Evolutionary conservation across 2,113 vertebrate species (phyloP).

Genomic region (Gallinago paraguaiae): DNA sequence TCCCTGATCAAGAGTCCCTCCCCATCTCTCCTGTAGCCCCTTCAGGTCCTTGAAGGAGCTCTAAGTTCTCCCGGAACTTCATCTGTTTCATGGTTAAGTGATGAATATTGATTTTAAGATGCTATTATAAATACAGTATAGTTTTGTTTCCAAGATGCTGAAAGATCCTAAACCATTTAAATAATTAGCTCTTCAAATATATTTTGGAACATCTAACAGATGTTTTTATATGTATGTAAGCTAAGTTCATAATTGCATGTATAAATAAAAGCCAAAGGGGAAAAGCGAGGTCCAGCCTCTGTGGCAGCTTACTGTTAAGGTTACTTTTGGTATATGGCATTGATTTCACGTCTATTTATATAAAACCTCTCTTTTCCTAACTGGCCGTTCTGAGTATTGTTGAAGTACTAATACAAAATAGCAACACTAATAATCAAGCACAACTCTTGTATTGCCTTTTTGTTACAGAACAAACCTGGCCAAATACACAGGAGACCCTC

Average conservation of each 20-base stretch:
- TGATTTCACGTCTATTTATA: neutral
- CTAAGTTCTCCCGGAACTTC: neutral
- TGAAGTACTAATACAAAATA: neutral
- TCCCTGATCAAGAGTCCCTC: too few relatives aligned
- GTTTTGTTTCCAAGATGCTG: neutral
- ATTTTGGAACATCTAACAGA: neutral
- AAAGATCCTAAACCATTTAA: neutral
- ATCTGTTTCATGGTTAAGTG: neutral
- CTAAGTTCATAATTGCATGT: neutral
- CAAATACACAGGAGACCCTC: constrained; percentile 81
- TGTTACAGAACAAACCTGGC: constrained; percentile 81
- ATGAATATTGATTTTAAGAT: neutral
- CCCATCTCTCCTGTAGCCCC: too few relatives aligned
- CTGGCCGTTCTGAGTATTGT: neutral
- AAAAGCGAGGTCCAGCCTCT: neutral
- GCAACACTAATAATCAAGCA: neutral
- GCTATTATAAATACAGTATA: neutral
- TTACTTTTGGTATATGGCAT: neutral
- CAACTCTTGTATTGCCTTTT: neutral
- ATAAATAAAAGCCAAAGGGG: neutral
- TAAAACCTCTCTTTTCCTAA: neutral
- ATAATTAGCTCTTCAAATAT: neutral
- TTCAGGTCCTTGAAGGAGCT: too few relatives aligned
- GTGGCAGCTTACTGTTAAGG: neutral
- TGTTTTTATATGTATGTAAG: neutral